Conservation (phyloP, 2,113 vertebrate species). For the Furnarius figulus region DNA sequence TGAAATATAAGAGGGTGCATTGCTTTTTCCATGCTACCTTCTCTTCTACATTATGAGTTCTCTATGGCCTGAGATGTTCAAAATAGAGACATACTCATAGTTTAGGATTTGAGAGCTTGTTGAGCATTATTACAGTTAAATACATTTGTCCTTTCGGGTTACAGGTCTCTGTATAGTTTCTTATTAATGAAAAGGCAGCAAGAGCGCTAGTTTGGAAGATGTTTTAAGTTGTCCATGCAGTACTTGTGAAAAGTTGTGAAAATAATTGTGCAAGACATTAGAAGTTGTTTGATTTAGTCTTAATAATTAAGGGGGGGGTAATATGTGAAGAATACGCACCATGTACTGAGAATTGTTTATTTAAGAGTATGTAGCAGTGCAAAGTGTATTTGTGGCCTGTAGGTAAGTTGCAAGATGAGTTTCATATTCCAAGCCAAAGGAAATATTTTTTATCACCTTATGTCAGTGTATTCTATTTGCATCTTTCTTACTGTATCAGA, state of each 20-base stretch:
- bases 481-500: background rate
- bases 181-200: background rate
- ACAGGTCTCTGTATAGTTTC: background rate
- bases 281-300: background rate
- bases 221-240: background rate
- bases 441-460: background rate
- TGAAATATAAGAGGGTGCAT: accelerated
- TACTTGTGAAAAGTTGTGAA: background rate
- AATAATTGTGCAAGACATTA: background rate
- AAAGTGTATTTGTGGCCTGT: background rate
- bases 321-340: background rate
- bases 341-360: background rate
- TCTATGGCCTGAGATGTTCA: background rate
- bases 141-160: background rate
- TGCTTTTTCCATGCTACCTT: background rate
- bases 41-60: background rate
- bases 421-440: constrained; percentile 16
- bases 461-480: background rate
- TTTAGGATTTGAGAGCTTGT: constrained; percentile 14
- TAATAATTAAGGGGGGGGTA: background rate
- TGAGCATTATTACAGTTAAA: constrained; percentile 7
- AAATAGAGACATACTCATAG: background rate
- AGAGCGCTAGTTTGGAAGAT: background rate
- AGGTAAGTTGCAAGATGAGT: background rate
- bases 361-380: background rate